A percentile compares a stretch with the other conserved stretches of the same genome.
Evolutionary conservation across 2,113 vertebrate species (phyloP).

Genomic region (Sus scrofa): DNA sequence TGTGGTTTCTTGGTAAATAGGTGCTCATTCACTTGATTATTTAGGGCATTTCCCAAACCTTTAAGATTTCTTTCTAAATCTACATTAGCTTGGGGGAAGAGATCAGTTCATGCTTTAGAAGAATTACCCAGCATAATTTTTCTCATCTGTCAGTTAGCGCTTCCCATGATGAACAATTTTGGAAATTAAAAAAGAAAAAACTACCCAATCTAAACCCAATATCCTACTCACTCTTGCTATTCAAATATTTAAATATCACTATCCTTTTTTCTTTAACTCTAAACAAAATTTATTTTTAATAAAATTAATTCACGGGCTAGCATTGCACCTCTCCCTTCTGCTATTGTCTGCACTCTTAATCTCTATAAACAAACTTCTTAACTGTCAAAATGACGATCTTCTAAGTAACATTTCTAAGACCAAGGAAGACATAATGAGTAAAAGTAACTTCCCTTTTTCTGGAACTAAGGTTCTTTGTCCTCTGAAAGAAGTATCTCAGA

Average conservation of each 20-base stretch:
- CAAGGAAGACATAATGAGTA: background rate
- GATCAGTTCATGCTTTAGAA: background rate
- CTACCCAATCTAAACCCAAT: background rate
- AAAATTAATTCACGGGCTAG: background rate
- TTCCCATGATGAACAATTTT: background rate
- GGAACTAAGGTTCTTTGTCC: background rate
- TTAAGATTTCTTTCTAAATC: background rate
- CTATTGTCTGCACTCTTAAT: background rate
- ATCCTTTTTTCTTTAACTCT: background rate
- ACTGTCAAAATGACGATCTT: background rate
- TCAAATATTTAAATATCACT: background rate
- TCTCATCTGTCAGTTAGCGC: background rate
- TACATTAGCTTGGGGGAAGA: background rate
- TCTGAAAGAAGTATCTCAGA: background rate
- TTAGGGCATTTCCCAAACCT: background rate
- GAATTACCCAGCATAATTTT: background rate
- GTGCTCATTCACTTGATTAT: background rate
- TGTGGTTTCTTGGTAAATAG: background rate
- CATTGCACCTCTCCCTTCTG: background rate
- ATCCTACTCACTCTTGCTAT: background rate
- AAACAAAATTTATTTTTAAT: background rate
- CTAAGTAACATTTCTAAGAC: background rate
- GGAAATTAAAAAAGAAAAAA: background rate
- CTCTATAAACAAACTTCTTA: background rate
- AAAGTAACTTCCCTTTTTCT: background rate